Base-by-base conservation (phyloP, 1,140 invertebrate genomes). In the Agrypnia vestita region DNA sequence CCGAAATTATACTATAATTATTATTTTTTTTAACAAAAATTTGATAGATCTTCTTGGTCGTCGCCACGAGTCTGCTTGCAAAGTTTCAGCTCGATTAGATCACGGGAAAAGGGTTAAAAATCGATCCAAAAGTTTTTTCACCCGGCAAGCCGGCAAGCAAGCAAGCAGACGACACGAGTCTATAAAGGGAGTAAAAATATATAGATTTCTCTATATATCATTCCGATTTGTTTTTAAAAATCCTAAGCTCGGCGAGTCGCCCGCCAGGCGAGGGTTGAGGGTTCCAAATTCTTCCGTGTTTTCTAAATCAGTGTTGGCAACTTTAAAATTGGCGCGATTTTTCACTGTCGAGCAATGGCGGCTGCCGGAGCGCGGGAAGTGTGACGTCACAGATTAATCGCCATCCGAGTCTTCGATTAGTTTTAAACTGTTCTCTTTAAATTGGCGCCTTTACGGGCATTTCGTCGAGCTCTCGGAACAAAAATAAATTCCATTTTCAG, bases 291-390 rank as follows among this genome's bases (percentile, higher is more conserved):
- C 75, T 53, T 78, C 74, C 17, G 35, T 55, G 80, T 82, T 79
- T 77, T 78, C 77, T 53, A 61, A 79, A 79, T 79, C 59, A 67
- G 62, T 49, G 78, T 82, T 67, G 78, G 51, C 81, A 82, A 82
- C 78, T 82, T 55, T 82, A 77, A 82, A 82, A 80, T 82, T 82
- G 81, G 71, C 78, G 75, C 81, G 62, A 82, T 82, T 82, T 82
- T 82, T 82, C 81, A 82, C 53, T 73, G 80, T 82, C 80, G 55
- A 19, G 35, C 71, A 71, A 71, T 71, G 67, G 67, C 46, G 64
- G 49, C 69, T n/a, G 13, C 67, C 8, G 35, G 47, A 49, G 67
- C 69, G 69, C 47, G 71, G 53, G 53, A 74, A 55, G 44, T 56
- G 71, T 74, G 71, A 74, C 53, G 51, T 44, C 51, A 51, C 51